Percentiles rank a stretch among this genome's conserved stretches.
These are phyloP conservation scores for Acromyrmex charruanus DNA, from an alignment of 1,140 invertebrate species.

Conservation along the genomic window DNA sequence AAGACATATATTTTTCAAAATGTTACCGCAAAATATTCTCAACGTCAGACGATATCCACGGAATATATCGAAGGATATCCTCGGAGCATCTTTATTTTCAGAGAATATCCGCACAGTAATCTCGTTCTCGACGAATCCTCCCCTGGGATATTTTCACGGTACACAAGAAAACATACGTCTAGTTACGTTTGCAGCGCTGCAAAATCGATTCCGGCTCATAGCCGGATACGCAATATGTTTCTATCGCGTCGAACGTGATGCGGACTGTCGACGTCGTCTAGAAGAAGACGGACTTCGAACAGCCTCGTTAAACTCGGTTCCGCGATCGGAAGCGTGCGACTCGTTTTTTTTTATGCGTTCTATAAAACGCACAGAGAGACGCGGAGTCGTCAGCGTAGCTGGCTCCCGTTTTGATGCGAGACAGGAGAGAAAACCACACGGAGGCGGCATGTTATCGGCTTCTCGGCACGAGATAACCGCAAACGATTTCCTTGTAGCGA, in stretches of 20 bases:
- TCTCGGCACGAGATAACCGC: conserved; percentile 52
- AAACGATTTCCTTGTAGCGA: conserved; percentile 64
- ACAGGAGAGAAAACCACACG: conserved; percentile 41
- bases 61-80: background rate
- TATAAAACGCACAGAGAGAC: conserved; percentile 16
- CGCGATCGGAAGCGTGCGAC: conserved; percentile 42
- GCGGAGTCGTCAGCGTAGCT: conserved; percentile 34
- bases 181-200: background rate
- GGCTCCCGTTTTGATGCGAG: conserved; percentile 5
- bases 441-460: conserved; percentile 64
- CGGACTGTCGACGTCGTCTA: background rate
- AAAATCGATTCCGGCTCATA: conserved; percentile 23
- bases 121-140: conserved; percentile 1
- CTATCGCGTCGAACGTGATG: conserved; percentile 6
- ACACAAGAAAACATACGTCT: background rate
- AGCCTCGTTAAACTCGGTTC: conserved; percentile 42
- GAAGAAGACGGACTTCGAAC: conserved; percentile 16
- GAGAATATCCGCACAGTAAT: background rate
- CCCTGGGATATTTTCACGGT: conserved; percentile 22
- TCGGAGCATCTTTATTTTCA: conserved; percentile 27
- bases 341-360: conserved; percentile 32
- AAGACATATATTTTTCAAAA: conserved; percentile 25
- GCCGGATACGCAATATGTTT: conserved; percentile 7
- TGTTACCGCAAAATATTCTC: background rate
- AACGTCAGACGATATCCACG: background rate